Evolutionary conservation across 2,888 invertebrate species (phyloP), one percentile per base, ranked within the genome.

Genomic region (Unio pictorum): DNA sequence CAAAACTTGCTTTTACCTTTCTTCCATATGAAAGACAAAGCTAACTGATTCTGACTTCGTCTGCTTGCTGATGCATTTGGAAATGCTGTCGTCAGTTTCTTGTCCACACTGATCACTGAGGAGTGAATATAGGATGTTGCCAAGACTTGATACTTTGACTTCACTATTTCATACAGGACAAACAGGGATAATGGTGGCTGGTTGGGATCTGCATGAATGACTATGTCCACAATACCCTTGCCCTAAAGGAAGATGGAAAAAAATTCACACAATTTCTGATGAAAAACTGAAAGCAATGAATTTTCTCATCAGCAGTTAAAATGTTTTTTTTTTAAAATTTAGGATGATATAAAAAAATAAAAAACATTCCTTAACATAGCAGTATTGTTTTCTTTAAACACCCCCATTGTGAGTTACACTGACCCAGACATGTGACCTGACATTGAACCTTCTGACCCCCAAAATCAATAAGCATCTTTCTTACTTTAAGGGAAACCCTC

Each of bases 21-120:
- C 91, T 94, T 95, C 93, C 95, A 95, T 86, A 95, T 94, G 85
- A 95, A 90, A 80, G 93, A 92, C 54, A 95, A 78, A 69, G 93
- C 92, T 34, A 94, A 84, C 83, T 89, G 88, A 59, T 91, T 91
- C 85, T 79, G 86, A 45, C 74, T 81, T 74, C 92, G 84, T 6
- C 66, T 70, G 1, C 68, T 64, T 64, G 72, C 74, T 17, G 67
- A 69, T 26, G 72, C 75, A 64, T 56, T 69, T 45, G 68, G 62
- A n/a, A 80, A 63, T 20, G 69, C 26, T 23, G 71, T 73, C 61
- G 63, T 67, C 23, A 78, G 63, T 1, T 64, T 60, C 7, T 64
- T 23, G 34, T 75, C 69, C 20, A 81, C 72, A 11, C 59, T 60
- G 20, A 91, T 86, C 34, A 94, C 91, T 72, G 93, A 92, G 54